Evolutionary conservation across 2,113 vertebrate species (phyloP).

Genomic region (Aramus guarauna): DNA sequence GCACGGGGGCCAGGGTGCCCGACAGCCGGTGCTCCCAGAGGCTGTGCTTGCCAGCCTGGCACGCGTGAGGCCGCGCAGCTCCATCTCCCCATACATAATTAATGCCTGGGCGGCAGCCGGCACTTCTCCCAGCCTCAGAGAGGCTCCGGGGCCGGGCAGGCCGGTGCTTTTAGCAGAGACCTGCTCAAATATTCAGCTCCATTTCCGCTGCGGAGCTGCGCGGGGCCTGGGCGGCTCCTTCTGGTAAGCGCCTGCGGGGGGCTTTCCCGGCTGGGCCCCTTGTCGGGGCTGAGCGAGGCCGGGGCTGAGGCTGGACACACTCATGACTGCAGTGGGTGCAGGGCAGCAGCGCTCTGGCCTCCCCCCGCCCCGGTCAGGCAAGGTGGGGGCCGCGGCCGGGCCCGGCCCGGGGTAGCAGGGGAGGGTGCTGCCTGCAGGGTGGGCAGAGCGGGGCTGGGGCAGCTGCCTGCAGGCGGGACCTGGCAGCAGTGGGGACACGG

Average conservation of each 20-base stretch:
- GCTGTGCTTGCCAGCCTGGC: not conserved
- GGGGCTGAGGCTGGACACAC: not conserved
- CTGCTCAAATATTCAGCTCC: constrained; percentile 54
- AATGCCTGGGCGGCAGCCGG: constrained; percentile 8
- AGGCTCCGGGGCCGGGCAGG: not conserved
- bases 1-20: no score
- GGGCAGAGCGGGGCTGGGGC: not conserved
- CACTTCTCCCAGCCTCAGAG: not conserved
- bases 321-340: not conserved
- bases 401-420: not conserved
- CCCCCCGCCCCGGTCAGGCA: not conserved
- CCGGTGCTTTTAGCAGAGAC: constrained; percentile 43
- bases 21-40: not conserved
- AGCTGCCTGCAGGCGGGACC: not conserved
- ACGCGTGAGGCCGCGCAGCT: not conserved
- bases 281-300: not conserved
- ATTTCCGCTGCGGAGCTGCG: constrained; percentile 25
- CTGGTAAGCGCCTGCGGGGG: constrained; percentile 24
- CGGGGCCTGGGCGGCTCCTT: constrained; percentile 15
- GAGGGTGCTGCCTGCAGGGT: not conserved
- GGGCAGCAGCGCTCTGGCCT: not conserved
- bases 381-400: not conserved
- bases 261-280: constrained; percentile 1
- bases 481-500: not conserved
- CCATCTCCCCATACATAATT: constrained; percentile 43